Percentiles rank a stretch among this genome's conserved stretches.
Evolutionary conservation across 2,113 vertebrate genomes (phyloP).

Genomic region (Riparia riparia): DNA sequence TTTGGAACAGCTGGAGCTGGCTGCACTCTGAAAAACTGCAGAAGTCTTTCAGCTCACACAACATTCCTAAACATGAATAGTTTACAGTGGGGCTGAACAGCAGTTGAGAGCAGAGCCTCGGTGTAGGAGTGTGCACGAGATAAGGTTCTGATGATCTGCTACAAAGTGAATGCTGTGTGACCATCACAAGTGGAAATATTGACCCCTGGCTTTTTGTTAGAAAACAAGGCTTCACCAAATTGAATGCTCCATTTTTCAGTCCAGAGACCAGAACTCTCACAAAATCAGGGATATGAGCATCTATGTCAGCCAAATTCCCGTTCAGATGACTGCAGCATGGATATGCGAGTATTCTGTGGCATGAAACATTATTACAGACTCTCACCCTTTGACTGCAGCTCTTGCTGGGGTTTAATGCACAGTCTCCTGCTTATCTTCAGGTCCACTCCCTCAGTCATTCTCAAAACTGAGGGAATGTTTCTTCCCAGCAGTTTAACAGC

Average conservation of each 20-base stretch:
- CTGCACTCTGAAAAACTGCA: not conserved
- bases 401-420: slow-evolving; percentile 68
- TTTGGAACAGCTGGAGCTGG: not conserved
- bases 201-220: not conserved
- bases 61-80: not conserved
- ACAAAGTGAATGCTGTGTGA: not conserved
- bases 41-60: not conserved
- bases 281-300: not conserved
- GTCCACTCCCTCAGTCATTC: not conserved
- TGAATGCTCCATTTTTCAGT: not conserved
- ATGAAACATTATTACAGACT: not conserved
- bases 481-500: slow-evolving; percentile 56
- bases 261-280: not conserved
- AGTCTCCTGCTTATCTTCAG: slow-evolving; percentile 35
- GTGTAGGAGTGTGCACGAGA: not conserved
- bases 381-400: not conserved
- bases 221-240: not conserved
- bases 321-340: not conserved
- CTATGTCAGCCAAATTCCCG: not conserved
- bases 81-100: not conserved
- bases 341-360: rapidly evolving
- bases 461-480: slow-evolving; percentile 16
- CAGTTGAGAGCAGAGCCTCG: not conserved
- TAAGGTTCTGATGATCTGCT: not conserved
- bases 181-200: rapidly evolving